These are phyloP conservation scores for Eilema depressum DNA, from an alignment of 2,888 invertebrate genomes.

Conservation along the genomic window DNA sequence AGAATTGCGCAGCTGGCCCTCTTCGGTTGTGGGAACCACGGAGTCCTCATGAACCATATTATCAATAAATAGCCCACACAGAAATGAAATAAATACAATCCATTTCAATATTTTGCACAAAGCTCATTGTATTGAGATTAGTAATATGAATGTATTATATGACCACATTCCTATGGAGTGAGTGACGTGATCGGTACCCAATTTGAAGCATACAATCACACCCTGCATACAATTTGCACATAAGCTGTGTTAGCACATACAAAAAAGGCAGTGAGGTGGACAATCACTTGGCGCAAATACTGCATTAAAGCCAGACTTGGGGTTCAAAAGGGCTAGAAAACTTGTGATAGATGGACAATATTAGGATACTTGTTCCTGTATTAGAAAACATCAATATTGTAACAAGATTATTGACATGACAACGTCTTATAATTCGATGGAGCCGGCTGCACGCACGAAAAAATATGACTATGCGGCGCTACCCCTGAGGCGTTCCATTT, in stretches of 20 bases:
- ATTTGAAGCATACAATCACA: slow-evolving; percentile 45
- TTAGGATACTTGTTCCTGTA: neutral
- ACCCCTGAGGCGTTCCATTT: no score
- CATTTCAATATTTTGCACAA: slow-evolving; percentile 43
- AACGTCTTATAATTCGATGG: no score
- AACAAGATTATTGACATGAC: no score
- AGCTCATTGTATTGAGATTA: slow-evolving; percentile 8
- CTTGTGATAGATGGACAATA: neutral
- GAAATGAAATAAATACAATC: neutral
- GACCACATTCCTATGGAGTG: slow-evolving; percentile 26
- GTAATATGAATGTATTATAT: slow-evolving; percentile 22
- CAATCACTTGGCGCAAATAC: slow-evolving; percentile 43
- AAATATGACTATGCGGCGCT: no score
- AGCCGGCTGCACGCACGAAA: no score
- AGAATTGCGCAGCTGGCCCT: no score
- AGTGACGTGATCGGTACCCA: slow-evolving; percentile 24
- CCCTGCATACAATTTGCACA: slow-evolving; percentile 51
- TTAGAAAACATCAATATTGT: neutral
- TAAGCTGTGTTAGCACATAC: slow-evolving; percentile 66
- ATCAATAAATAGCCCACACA: neutral
- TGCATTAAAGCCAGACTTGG: slow-evolving; percentile 28
- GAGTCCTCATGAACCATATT: no score
- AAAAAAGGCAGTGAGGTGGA: slow-evolving; percentile 57
- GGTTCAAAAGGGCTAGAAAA: neutral
- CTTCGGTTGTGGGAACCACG: no score